Evolutionary conservation across 2,113 vertebrate species (phyloP), one percentile per base, ranked within the genome.

Genomic region (Prionailurus bengalensis): DNA sequence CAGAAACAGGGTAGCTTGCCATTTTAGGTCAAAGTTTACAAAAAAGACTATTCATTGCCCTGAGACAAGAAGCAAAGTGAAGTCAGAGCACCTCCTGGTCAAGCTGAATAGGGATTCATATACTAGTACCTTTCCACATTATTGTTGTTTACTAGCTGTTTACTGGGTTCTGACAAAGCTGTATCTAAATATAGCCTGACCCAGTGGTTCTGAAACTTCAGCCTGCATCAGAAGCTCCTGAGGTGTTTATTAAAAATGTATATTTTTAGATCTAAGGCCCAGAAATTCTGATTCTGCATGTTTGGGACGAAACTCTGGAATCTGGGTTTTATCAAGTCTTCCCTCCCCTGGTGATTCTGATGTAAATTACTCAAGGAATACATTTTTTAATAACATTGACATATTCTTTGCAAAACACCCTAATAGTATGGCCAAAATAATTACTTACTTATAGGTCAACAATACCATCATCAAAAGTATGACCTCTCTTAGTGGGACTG

Each of bases 1-100:
- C 68, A 82, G 51, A 95, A 92, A 92, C 21, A 93, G 86, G 48
- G 33, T 96, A 79, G 74, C 27, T 95, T 97, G 33, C 33, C 65
- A 74, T 15, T 16, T 66, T 25, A 87, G 7, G 61, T 94, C 29
- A 88, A 89, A 97, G 83, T 48, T 39, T 63, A 33, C 16, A 79
- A 27, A 88, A 63, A 87, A 51, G 7, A 91, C 51, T 78, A 55
- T 83, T 92, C 39, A 13, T 92, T 89, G 86, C 23, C 23, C 39
- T 55, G 4, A 96, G 63, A 96, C 13, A 27, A 95, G 71, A 93
- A 97, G 25, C 68, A 87, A 76, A 91, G 45, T 51, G 10, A 94
- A 89, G n/a, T 74, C 66, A 82, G 42, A 93, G 73, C 17, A n/a
- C 31, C 53, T 91, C 36, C 29, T 89, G 63, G 74, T 36, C 48